A percentile compares a stretch with the other conserved stretches of the same genome.
Conservation (phyloP, 2,888 invertebrate genomes). For the Lepetodrilus schrolli region DNA sequence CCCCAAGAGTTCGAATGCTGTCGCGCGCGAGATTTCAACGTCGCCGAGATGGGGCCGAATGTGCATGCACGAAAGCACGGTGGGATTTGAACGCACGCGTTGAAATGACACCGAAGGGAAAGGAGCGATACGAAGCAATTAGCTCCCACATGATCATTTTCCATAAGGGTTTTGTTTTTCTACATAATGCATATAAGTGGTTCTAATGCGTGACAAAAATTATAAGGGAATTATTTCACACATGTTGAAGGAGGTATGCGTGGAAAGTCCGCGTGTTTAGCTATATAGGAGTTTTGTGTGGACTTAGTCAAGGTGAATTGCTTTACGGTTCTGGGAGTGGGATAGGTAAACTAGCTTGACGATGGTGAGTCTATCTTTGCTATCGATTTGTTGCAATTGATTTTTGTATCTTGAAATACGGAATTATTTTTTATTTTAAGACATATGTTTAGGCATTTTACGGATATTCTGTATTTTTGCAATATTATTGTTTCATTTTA, state of each 20-base stretch:
- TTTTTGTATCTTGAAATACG: too few species aligned
- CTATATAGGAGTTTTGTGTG: too few species aligned
- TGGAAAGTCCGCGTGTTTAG: too few species aligned
- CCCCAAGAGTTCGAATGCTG: not conserved
- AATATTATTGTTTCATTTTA: too few species aligned
- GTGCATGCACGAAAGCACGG: not conserved
- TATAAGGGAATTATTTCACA: conserved; percentile 24
- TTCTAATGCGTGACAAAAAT: conserved; percentile 30
- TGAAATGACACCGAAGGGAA: conserved; percentile 30
- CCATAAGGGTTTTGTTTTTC: conserved; percentile 34
- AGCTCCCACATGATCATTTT: conserved; percentile 32
- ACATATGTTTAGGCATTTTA: too few species aligned
- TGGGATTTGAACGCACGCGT: conserved; percentile 25
- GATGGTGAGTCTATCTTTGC: not conserved
- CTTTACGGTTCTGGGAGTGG: not conserved
- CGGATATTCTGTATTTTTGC: too few species aligned
- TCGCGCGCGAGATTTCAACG: not conserved
- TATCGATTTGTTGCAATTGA: not conserved
- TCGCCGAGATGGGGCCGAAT: conserved; percentile 6
- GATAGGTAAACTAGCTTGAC: not conserved
- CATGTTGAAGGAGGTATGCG: not conserved
- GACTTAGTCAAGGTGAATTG: too few species aligned
- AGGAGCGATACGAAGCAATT: conserved; percentile 11
- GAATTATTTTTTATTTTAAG: too few species aligned
- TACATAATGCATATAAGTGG: conserved; percentile 35